Conservation (phyloP, 35 echinoderm and acorn worm genomes). For the Anneissia japonica region DNA sequence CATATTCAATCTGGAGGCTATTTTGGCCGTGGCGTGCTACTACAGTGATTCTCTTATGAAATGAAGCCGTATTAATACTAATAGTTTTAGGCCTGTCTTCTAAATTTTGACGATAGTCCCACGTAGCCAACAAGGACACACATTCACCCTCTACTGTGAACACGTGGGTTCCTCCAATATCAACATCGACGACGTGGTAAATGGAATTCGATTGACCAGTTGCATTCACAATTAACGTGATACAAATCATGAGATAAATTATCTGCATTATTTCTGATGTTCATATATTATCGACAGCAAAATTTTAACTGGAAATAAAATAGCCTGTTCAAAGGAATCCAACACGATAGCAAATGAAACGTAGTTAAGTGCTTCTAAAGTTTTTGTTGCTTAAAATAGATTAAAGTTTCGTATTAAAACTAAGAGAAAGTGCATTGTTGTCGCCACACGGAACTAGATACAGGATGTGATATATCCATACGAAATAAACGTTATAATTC, state of each 20-base stretch:
- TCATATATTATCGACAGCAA: too few species aligned
- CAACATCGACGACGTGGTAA: background rate
- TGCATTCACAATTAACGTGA: background rate
- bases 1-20: background rate
- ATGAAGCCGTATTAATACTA: background rate
- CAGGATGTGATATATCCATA: too few species aligned
- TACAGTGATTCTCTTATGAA: background rate
- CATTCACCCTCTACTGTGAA: background rate
- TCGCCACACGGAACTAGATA: too few species aligned
- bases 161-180: background rate
- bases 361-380: too few species aligned
- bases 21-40: background rate
- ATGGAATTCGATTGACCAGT: background rate
- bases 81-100: background rate
- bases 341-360: too few species aligned
- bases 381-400: too few species aligned
- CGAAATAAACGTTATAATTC: too few species aligned
- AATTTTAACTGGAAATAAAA: too few species aligned
- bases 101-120: background rate
- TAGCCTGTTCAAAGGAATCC: too few species aligned
- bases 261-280: too few species aligned
- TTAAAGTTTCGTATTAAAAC: too few species aligned
- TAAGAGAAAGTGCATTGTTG: too few species aligned
- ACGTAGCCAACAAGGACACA: background rate
- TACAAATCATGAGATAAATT: background rate